These are phyloP conservation scores for Emydoidea blandingii DNA, from an alignment of 2,797 vertebrate species.

Conservation along the genomic window DNA sequence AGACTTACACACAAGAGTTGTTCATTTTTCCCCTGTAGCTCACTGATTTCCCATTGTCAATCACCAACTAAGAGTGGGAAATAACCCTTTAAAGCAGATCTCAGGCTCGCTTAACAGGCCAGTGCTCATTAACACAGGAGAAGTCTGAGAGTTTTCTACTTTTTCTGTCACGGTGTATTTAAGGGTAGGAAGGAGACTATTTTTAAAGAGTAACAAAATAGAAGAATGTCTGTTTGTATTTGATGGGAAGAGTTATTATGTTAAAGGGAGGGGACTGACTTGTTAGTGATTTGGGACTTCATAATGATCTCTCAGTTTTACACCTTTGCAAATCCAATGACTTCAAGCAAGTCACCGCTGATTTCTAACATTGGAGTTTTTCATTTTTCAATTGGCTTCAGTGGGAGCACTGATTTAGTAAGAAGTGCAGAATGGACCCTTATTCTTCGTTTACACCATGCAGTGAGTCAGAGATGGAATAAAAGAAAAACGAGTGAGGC, in stretches of 20 bases:
- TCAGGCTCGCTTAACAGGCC: accelerated
- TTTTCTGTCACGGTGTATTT: not conserved
- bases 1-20: not conserved
- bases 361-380: not conserved
- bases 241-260: not conserved
- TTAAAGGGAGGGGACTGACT: not conserved
- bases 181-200: not conserved
- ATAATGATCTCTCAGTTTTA: not conserved
- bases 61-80: not conserved
- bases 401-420: not conserved
- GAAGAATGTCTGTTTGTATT: not conserved
- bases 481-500: not conserved
- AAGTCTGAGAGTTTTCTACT: not conserved
- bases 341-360: not conserved
- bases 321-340: not conserved
- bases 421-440: not conserved
- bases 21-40: not conserved
- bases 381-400: not conserved
- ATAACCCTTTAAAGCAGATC: not conserved
- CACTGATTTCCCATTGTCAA: not conserved
- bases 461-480: not conserved
- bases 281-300: not conserved
- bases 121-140: not conserved
- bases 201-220: not conserved
- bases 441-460: not conserved